Evolutionary conservation across 2,113 vertebrate species (phyloP).

Genomic region (Garra rufa): DNA sequence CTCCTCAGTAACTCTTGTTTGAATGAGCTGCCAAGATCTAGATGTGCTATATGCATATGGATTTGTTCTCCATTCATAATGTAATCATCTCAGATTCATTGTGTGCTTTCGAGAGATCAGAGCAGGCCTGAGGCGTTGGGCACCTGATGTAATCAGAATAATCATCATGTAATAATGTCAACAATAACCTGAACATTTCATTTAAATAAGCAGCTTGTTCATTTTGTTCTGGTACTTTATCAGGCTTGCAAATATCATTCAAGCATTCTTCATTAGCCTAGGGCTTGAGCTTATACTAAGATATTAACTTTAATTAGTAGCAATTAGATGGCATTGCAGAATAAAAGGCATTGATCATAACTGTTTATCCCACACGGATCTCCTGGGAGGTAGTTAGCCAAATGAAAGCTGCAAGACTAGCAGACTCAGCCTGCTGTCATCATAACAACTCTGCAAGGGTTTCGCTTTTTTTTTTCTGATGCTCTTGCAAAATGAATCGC

Average conservation of each 20-base stretch:
- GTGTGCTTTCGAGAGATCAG: not conserved
- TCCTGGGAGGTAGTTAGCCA: conserved; percentile 30
- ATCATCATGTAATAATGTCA: conserved; percentile 13
- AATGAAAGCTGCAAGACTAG: conserved; percentile 26
- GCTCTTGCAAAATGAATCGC: conserved; percentile 19
- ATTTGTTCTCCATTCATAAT: not conserved
- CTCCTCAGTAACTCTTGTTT: not conserved
- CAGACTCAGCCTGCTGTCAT: conserved; percentile 23
- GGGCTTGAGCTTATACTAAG: conserved; percentile 29
- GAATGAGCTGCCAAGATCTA: not conserved
- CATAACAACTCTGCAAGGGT: conserved; percentile 29
- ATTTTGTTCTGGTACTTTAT: conserved; percentile 22
- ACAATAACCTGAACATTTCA: not conserved
- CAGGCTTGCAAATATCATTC: conserved; percentile 5
- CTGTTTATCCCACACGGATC: not conserved
- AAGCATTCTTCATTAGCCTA: conserved; percentile 23
- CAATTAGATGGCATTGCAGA: conserved; percentile 17
- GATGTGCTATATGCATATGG: not conserved
- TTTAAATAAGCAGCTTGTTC: conserved; percentile 25
- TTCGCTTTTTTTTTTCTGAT: conserved; percentile 20
- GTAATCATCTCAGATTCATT: conserved; percentile 15
- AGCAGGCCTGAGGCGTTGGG: not conserved
- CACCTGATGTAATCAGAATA: conserved; percentile 30
- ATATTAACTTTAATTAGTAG: conserved; percentile 49
- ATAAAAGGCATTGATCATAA: conserved; percentile 25